Percentiles rank a stretch among this genome's conserved stretches.
These are phyloP conservation scores for Aleiodes sp. DNA, from an alignment of 1,140 invertebrate species.

Conservation along the genomic window DNA sequence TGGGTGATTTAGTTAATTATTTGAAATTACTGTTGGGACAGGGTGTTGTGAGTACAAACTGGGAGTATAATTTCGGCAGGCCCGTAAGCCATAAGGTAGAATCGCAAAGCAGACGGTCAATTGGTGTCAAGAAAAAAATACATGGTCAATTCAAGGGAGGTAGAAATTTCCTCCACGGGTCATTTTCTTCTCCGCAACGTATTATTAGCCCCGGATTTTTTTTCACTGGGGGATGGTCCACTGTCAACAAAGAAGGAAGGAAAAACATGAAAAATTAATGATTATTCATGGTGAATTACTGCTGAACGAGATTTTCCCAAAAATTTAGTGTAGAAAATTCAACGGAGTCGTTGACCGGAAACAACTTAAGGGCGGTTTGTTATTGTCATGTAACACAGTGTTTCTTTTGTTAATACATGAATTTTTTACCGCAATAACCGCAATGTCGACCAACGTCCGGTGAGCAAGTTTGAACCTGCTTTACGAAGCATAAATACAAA, in stretches of 20 bases:
- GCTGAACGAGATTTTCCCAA: too few relatives aligned
- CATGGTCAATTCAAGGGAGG: not conserved
- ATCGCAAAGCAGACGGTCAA: not conserved
- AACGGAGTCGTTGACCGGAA: conserved; percentile 15
- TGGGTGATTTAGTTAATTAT: conserved; percentile 22
- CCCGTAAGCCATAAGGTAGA: not conserved
- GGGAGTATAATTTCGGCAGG: not conserved
- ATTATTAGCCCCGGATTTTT: not conserved
- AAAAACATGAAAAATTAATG: not conserved
- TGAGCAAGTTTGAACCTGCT: not conserved
- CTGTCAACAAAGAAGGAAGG: not conserved
- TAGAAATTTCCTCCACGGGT: not conserved
- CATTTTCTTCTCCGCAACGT: not conserved
- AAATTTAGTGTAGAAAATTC: not conserved
- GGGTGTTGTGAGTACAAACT: not conserved
- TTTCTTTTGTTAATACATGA: not conserved
- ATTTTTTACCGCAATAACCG: conserved; percentile 15
- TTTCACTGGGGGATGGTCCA: not conserved
- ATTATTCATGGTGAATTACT: too few relatives aligned
- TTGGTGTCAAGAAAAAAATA: not conserved
- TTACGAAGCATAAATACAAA: not conserved
- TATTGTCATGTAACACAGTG: not conserved
- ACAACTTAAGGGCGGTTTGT: conserved; percentile 2
- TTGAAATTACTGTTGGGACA: conserved; percentile 8
- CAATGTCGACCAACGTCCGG: conserved; percentile 8